Base-by-base conservation (phyloP, 2,113 vertebrate genomes). In the Procavia capensis region DNA sequence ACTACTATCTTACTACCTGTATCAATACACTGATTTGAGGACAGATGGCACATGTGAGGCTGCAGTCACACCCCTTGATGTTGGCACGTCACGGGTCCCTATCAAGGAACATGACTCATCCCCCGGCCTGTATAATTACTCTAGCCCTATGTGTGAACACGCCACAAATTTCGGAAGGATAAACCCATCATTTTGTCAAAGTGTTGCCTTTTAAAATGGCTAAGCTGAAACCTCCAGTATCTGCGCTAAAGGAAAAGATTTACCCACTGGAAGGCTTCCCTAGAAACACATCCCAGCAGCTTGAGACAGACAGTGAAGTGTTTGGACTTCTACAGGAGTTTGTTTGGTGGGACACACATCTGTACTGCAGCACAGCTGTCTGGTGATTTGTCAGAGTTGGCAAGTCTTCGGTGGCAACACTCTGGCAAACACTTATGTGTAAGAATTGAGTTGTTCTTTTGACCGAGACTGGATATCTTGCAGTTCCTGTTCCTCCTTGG, bases 381-480 rank as follows among this genome's bases (percentile, higher is more conserved):
- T 97, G 98, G 95, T 98, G 98, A 98, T 98, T 99, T 98, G 98
- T 99, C 98, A 98, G 97, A 99, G 98, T 98, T 98, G 98, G 98
- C 96, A 97, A 96, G 98, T 97, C 98, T 98, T 98, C 98, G 98
- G 98, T 97, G 97, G 98, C 98, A 98, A 98, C 96, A 97, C 97
- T 98, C 98, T 98, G 98, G 98, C 97, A 96, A 95, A 96, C 97
- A 95, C 98, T 99, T 99, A 99, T 99, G 99, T 99, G 98, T 99
- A 99, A 98, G 99, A 99, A 99, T 99, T 99, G 98, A 99, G 99
- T 98, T 99, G 99, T 98, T 99, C 99, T 99, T 99, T 99, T 97
- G 99, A 99, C 97, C 99, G 99, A 97, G 99, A 99, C 98, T 99
- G 99, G 99, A 99, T 99, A 98, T 99, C 99, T 98, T 99, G 99